phyloP scores from a whole-genome alignment of 2,113 vertebrate species.

The Bombycilla garrulus region DNA sequence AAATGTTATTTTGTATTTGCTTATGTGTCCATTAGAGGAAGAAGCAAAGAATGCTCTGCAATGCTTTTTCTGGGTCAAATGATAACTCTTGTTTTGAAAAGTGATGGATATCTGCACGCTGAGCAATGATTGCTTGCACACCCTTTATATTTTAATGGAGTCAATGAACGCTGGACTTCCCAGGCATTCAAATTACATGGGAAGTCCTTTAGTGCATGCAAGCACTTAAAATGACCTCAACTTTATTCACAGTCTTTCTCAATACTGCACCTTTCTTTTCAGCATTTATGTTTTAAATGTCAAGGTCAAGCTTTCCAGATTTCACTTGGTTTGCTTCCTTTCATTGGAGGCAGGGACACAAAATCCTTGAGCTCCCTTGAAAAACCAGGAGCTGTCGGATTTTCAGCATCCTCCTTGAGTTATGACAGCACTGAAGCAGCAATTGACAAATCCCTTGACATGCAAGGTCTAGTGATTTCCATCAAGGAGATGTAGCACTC shows the following conservation, averaged over 20 bases:
- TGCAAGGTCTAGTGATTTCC: constrained; percentile 5
- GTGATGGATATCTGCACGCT: not conserved
- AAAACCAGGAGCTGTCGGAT: not conserved
- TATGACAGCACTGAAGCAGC: not conserved
- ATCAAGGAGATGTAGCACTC: not conserved
- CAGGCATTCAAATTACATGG: not conserved
- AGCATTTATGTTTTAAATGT: not conserved
- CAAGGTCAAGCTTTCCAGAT: not conserved
- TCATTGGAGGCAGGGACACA: not conserved
- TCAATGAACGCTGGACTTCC: not conserved
- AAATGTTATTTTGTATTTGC: not conserved
- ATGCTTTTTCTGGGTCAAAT: not conserved
- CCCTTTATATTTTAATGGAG: not conserved
- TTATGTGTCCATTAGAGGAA: not conserved
- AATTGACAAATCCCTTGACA: constrained; percentile 3
- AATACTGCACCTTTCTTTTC: not conserved
- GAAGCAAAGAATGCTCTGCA: not conserved
- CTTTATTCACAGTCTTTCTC: not conserved
- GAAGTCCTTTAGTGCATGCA: not conserved
- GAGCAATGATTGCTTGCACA: not conserved
- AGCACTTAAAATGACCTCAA: not conserved
- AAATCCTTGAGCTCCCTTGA: not conserved
- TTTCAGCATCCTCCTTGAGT: not conserved
- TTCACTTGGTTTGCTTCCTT: not conserved
- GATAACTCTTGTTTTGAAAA: not conserved